Conservation (phyloP, 2,113 vertebrate genomes). For the Heterocephalus glaber region DNA sequence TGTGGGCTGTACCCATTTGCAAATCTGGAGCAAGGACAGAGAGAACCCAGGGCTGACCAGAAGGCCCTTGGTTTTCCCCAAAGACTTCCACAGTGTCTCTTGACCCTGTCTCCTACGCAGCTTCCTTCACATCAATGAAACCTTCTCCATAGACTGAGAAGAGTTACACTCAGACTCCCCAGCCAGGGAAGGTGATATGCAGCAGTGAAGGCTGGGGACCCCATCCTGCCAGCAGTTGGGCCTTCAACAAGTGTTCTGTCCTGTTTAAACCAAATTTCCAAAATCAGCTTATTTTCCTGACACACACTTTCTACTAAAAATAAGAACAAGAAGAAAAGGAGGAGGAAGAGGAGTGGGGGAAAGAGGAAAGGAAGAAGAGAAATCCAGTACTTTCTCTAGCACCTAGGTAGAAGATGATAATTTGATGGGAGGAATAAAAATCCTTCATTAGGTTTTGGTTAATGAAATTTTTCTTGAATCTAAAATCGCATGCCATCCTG, state of each 20-base stretch:
- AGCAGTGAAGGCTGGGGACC: fast-evolving
- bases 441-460: background rate
- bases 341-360: background rate
- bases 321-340: background rate
- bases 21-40: background rate
- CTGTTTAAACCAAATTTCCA: background rate
- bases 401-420: background rate
- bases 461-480: background rate
- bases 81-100: slow-evolving; percentile 6
- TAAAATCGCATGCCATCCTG: background rate
- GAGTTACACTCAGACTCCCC: too few relatives aligned
- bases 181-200: too few relatives aligned
- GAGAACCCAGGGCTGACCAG: background rate
- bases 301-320: background rate
- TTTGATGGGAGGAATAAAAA: background rate
- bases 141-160: background rate
- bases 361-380: background rate
- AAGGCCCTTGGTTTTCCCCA: slow-evolving; percentile 54
- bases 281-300: background rate
- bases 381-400: background rate
- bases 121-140: background rate
- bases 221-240: background rate
- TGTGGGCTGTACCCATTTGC: background rate
- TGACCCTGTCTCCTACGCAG: background rate
- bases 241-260: background rate